Base-by-base conservation (phyloP, 2,888 invertebrate genomes). In the Neria commutata region DNA sequence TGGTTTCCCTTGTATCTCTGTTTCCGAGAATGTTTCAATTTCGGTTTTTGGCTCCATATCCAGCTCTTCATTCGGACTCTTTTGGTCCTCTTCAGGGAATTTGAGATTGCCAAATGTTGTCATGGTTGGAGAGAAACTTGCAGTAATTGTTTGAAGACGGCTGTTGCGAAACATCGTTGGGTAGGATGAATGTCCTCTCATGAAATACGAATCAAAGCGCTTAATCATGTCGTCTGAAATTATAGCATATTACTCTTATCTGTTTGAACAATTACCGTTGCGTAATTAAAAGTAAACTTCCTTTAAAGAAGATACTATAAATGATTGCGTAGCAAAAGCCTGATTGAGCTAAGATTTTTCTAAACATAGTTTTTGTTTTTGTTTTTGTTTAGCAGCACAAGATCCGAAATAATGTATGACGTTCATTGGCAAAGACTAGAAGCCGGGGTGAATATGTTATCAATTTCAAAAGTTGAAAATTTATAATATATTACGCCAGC, bases 1-100 rank as follows among this genome's bases (percentile, higher is more conserved):
- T 1, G 67, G 61, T 10, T 68, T 64, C n/a, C 51, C 29, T 14
- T 68, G 68, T 16, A 71, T 64, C 56, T 75, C 75, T 8, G 67
- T 67, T 4, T 70, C 69, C 1, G 80, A 76, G 56, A 79, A 79
- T 24, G 75, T 80, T 65, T 79, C 79, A 16, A 79, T 74, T 60
- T 79, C 72, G 45, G 56, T 69, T 51, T 77, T 77, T 0, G 77
- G 77, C 33, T 50, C 42, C 16, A 25, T 46, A 33, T 60, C 57
- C 3, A 47, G 24, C 19, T 66, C 69, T 19, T 57, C 62, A n/a
- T 4, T 33, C 25, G 26, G 42, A 16, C 0, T 65, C 46, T 50
- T 61, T 16, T 72, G 65, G 6, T 61, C 61, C 21, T 63, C 56
- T 2, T 68, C 72, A 16, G 76, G 76, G 56, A 80, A 79, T 45